Evolutionary conservation across 2,888 invertebrate species (phyloP).

Genomic region (Conchocele bisecta): DNA sequence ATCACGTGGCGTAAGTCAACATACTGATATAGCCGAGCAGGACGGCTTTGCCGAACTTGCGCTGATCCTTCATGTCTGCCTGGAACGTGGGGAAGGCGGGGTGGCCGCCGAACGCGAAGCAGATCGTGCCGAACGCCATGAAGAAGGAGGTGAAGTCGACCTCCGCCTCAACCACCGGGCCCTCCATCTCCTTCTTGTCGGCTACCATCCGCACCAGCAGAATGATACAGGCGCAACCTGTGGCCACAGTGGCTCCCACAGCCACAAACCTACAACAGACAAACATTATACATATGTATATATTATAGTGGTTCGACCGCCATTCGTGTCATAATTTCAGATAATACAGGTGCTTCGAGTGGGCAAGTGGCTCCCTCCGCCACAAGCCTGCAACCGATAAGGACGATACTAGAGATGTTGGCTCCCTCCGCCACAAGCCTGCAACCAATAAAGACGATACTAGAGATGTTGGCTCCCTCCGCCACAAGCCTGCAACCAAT

Average conservation of each 20-base stretch:
- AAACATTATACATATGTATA: too few species aligned
- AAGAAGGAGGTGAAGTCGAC: slow-evolving; percentile 86
- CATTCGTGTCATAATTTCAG: too few species aligned
- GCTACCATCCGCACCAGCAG: slow-evolving; percentile 87
- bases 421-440: too few species aligned
- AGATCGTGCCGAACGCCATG: slow-evolving; percentile 88
- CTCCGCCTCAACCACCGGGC: slow-evolving; percentile 46
- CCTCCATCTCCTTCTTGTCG: slow-evolving; percentile 83
- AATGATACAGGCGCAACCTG: slow-evolving; percentile 86
- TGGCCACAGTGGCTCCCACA: slow-evolving; percentile 86
- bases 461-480: too few species aligned
- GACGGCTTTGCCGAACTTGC: slow-evolving; percentile 89
- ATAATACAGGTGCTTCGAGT: too few species aligned
- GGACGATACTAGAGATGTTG: too few species aligned
- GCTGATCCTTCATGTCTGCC: slow-evolving; percentile 93
- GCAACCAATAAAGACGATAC: too few species aligned
- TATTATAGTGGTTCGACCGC: too few species aligned
- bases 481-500: too few species aligned
- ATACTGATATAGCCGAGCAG: slow-evolving; percentile 88
- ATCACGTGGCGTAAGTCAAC: too few species aligned
- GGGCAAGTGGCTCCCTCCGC: too few species aligned
- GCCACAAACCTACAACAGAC: slow-evolving; percentile 85
- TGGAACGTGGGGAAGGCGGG: slow-evolving; percentile 93
- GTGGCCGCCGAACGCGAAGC: slow-evolving; percentile 89
- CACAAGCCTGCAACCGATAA: too few species aligned